Base-by-base conservation (phyloP, 35 echinoderm and acorn worm species). In the Ptychodera flava region DNA sequence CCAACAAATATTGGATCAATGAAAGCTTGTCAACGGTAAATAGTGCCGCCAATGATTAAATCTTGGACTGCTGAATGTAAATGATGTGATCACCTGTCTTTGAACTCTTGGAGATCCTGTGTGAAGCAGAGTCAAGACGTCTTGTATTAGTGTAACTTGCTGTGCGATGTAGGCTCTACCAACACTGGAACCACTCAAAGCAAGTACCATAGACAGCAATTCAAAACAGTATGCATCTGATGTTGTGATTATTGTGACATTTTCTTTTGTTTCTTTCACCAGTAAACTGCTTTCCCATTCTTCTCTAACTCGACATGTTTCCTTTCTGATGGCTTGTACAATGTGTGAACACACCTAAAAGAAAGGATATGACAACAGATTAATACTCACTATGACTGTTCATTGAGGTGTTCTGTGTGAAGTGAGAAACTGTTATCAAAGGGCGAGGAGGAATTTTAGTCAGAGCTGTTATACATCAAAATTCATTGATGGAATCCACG, bases 181-280 rank as follows among this genome's bases (percentile, higher is more conserved):
- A 28, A 98, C 95, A 53, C 90, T 88, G 78, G 95, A 98, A 0
- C 90, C 93, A 83, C 95, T 94, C 83, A 98, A 87, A 28, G 95
- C 95, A 52, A 98, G 81, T 30, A 98, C 95, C 95, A 98, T 98
- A 37, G 95, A 98, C n/a, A 98, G 90, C 28, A 98, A 79, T 82
- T 98, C 95, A 86, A 98, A 98, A 88, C 95, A 98, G 92, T 98
- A 98, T 6, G 95, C 95, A 86, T 98, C 95, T 15, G 95, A 83
- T 0, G 84, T 64, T 30, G 84, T 64, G 22, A 64, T 64, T 64
- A 64, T 64, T 64, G 6, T 22, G 22, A 64, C 6, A 22, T 64
- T 64, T 6, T 64, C 45, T 64, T 64, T 64, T 22, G 6, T 22
- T 64, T 64, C 45, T 64, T 22, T 64, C 22, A 64, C 6, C 22